phyloP scores from a whole-genome alignment of 2,797 vertebrate genomes.

The Bradypodion ventrale region DNA sequence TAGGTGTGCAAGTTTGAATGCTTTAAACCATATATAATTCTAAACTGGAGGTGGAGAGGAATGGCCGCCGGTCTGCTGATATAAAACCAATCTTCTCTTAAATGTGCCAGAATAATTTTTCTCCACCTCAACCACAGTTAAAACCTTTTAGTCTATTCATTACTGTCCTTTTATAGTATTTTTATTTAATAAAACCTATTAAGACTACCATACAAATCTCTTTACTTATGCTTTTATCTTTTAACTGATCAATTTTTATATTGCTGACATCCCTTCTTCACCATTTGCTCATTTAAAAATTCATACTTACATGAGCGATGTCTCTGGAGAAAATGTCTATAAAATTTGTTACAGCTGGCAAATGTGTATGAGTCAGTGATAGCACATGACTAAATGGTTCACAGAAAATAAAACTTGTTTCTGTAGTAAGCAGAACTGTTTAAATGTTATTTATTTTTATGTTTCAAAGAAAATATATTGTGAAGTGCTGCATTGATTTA shows the following conservation, averaged over 20 bases:
- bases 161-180: conserved; percentile 94
- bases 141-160: conserved; percentile 80
- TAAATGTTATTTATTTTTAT: conserved; percentile 99
- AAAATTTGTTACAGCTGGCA: conserved; percentile 89
- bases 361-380: conserved; percentile 85
- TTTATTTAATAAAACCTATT: conserved; percentile 99
- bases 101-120: conserved; percentile 81
- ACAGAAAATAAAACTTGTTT: conserved; percentile 98
- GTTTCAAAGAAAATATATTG: conserved; percentile 99
- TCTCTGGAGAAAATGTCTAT: conserved; percentile 92
- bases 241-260: conserved; percentile 99
- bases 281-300: conserved; percentile 98
- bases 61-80: conserved; percentile 75
- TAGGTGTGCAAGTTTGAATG: conserved; percentile 51
- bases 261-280: conserved; percentile 95
- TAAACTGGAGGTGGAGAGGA: conserved; percentile 63
- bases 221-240: conserved; percentile 89
- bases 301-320: conserved; percentile 94
- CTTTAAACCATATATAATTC: conserved; percentile 68
- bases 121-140: conserved; percentile 76
- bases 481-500: conserved; percentile 99
- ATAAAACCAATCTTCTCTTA: conserved; percentile 80
- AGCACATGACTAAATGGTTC: conserved; percentile 88
- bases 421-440: conserved; percentile 99
- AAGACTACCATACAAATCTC: conserved; percentile 99